Base-by-base conservation (phyloP, 2,888 invertebrate species). In the Drosophila lacicola region DNA sequence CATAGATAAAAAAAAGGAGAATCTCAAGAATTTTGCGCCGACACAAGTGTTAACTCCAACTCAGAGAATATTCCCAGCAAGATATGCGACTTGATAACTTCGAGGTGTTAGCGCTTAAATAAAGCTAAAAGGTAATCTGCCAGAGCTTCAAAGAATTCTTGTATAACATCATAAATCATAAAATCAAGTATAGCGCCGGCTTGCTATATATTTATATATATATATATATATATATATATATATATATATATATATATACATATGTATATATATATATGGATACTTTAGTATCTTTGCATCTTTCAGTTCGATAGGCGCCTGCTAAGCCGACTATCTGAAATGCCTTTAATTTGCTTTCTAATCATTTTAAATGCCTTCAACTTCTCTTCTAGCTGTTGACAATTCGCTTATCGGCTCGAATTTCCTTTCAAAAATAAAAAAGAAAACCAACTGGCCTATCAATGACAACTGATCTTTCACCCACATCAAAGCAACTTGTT, bases 391-490 rank as follows among this genome's bases (percentile, higher is more conserved):
- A 9, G 13, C 55, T 36, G 14, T 25, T 14, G 21, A 25, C 44
- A 36, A 25, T 21, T 25, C n/a, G 49, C 50, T 66, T 74, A 70
- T 76, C 74, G 56, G 37, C 33, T 14, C 19, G 33, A 51, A 34
- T 39, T 60, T 47, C 57, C 55, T 55, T 55, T 66, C 53, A 42
- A 33, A 42, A 17, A 63, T 45, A 44, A 50, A 9, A 3, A 34
- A 34, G 9, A 49, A 63, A 33, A 44, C n/a, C 33, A 67, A 74
- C 46, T 44, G 14, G 0, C 13, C 53, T 76, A 70, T 74, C 72
- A 51, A 65, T 74, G 79, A 70, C 76, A 70, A 46, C 39, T 62
- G 66, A 88, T 82, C 82, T 82, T 57, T 74, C 79, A 76, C 76
- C 82, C 74, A 82, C 84, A 88, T 81, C 67, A 78, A 68, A 47